These are phyloP conservation scores for Hydrochoerus hydrochaeris DNA, from an alignment of 2,113 vertebrate genomes.

Conservation along the genomic window DNA sequence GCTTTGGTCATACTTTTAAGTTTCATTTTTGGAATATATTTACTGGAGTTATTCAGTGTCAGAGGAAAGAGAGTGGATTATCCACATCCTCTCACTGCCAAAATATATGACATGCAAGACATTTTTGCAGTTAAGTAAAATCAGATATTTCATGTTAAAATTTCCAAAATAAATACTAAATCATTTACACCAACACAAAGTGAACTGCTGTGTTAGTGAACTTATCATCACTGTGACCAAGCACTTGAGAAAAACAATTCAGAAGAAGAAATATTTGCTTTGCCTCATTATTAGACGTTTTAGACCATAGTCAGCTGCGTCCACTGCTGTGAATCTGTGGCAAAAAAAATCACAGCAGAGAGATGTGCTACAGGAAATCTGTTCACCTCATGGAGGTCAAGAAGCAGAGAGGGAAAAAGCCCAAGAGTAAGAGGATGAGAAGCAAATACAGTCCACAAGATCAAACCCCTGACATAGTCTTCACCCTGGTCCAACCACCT, in stretches of 20 bases:
- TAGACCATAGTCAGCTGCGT: neutral
- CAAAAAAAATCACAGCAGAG: neutral
- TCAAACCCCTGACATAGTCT: neutral
- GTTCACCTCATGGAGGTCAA: neutral
- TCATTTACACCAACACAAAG: neutral
- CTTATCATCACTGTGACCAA: neutral
- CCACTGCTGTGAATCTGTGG: neutral
- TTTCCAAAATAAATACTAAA: neutral
- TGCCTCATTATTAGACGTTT: neutral
- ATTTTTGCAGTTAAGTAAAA: constrained; percentile 11
- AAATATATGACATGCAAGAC: neutral
- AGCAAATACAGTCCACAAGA: neutral
- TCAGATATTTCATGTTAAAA: neutral
- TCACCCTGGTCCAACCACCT: neutral
- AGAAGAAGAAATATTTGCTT: neutral
- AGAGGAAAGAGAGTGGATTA: neutral
- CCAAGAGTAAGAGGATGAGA: neutral
- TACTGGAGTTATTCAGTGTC: neutral
- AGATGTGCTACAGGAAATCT: neutral
- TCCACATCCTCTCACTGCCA: neutral
- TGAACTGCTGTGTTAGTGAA: neutral
- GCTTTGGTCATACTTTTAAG: neutral
- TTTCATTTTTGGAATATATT: constrained; percentile 27
- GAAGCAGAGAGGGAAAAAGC: neutral
- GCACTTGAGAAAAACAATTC: neutral